phyloP scores from a whole-genome alignment of 2,797 vertebrate species.

The Myotis planiceps region DNA sequence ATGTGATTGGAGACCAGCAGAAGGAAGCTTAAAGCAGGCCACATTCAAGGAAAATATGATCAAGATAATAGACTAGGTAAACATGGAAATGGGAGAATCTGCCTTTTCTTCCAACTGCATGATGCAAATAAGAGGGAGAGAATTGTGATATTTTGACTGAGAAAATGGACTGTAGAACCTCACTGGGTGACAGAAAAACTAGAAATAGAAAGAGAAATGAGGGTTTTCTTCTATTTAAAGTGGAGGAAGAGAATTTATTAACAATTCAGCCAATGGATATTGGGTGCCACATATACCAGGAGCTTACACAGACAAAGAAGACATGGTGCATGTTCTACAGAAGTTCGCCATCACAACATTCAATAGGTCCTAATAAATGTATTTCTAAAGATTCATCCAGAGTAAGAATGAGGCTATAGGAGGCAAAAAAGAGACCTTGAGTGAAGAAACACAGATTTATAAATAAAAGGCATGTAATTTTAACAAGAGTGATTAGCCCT shows the following conservation, averaged over 20 bases:
- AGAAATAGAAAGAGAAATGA: background rate
- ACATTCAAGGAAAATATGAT: background rate
- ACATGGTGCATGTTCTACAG: background rate
- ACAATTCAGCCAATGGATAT: background rate
- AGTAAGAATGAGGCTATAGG: background rate
- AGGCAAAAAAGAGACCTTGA: background rate
- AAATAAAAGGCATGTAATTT: background rate
- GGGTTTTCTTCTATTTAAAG: slow-evolving; percentile 14
- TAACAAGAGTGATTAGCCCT: background rate
- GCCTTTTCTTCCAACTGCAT: background rate
- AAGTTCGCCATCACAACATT: background rate
- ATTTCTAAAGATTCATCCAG: background rate
- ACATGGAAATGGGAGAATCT: background rate
- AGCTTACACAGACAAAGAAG: background rate
- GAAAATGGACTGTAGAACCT: background rate
- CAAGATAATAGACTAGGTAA: background rate
- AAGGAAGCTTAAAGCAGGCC: background rate
- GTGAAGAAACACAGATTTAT: background rate
- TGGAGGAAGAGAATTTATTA: background rate
- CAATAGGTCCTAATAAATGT: background rate
- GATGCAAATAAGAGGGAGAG: background rate
- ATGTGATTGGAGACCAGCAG: background rate
- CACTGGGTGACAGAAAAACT: background rate
- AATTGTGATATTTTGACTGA: background rate
- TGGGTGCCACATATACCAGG: background rate